Evolutionary conservation across 2,888 invertebrate genomes (phyloP), one percentile per base, ranked within the genome.

Genomic region (Parasteatoda lunata): DNA sequence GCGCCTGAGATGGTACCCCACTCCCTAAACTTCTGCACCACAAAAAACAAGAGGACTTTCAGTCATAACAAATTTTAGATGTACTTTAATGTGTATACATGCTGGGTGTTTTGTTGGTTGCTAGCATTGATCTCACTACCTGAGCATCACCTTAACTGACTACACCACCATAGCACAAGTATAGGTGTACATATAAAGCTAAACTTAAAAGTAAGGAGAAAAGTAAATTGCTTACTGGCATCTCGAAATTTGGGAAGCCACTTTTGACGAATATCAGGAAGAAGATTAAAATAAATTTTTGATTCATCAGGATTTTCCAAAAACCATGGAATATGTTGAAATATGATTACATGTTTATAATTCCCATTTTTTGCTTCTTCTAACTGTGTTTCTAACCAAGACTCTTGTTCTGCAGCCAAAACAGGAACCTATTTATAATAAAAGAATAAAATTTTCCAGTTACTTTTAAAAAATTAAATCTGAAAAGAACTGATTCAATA

Each of bases 301-400:
- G 91, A 90, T 88, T 92, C 92, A 51, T 92, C 91, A 1, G 91
- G 89, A 65, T 90, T 76, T 5, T 89, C 71, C 3, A 92, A 49
- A 90, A 93, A 93, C 91, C 91, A 92, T 5, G 93, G 93, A 82
- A 93, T 92, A 89, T 93, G 93, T 89, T 93, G 93, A 84, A 93
- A 92, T 2, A 93, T 89, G 51, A 93, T 90, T 70, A 91, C 89
- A 89, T 92, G 91, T 65, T 90, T 90, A 71, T 90, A 90, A 15
- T 89, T 89, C 51, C 88, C 89, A 9, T 76, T 72, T 73, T 90
- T 89, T 2, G 89, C 89, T 49, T 90, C 84, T 51, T 83, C 83
- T 13, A 93, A 90, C 81, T 92, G 91, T 49, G 90, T 84, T 47
- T 93, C 92, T 65, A 93, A 89, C 92, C 93, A 93, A 3, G 88